Conservation (phyloP, 1,140 invertebrate genomes). For the Andrena cerasifolii region DNA sequence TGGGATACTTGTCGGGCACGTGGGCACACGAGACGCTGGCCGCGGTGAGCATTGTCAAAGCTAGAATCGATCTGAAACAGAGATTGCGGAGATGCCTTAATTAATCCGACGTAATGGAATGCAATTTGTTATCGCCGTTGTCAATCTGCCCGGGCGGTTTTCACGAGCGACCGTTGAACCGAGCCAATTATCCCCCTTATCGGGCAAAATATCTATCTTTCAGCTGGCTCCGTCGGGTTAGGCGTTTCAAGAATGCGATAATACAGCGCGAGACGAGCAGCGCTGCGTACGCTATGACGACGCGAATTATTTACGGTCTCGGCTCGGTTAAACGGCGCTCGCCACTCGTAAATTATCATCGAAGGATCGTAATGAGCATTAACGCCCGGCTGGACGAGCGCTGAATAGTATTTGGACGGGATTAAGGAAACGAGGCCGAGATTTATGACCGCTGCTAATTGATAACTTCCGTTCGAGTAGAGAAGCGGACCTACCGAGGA, state of each 20-base stretch:
- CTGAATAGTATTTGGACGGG: no score
- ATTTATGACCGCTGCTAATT: neutral
- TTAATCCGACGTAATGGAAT: slow-evolving; percentile 47
- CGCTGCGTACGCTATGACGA: neutral
- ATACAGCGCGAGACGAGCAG: slow-evolving; percentile 43
- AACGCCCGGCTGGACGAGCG: no score
- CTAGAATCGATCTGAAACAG: slow-evolving; percentile 75
- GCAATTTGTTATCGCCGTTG: slow-evolving; percentile 53
- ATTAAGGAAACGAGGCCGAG: neutral
- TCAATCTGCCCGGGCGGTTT: slow-evolving; percentile 29
- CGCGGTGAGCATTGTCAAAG: slow-evolving; percentile 68
- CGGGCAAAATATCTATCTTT: slow-evolving; percentile 46
- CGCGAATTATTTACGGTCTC: neutral
- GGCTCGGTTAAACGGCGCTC: slow-evolving; percentile 6
- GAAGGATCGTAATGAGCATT: no score
- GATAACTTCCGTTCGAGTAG: neutral
- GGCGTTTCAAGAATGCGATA: slow-evolving; percentile 66
- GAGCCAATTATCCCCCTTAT: slow-evolving; percentile 57
- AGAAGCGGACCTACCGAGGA: neutral
- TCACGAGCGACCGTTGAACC: slow-evolving; percentile 42
- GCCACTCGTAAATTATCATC: neutral
- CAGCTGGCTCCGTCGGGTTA: slow-evolving; percentile 37
- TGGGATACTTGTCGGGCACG: slow-evolving; percentile 77
- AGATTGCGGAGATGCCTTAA: slow-evolving; percentile 58
- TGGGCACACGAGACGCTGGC: slow-evolving; percentile 66